Evolutionary conservation across 1,140 invertebrate genomes (phyloP), one percentile per base, ranked within the genome.

Genomic region (Leptoteleia sp.): DNA sequence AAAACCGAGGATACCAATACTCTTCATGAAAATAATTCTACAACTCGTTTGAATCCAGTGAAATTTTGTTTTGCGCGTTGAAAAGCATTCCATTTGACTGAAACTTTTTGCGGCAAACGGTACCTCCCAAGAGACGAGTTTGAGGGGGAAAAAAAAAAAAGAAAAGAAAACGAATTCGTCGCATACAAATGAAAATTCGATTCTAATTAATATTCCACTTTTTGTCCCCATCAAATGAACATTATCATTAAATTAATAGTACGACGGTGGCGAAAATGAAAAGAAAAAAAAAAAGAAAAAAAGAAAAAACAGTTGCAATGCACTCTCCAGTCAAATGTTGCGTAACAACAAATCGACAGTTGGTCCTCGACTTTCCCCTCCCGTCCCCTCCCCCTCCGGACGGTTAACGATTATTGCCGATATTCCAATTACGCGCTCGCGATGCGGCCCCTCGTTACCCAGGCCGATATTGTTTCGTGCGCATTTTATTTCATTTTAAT

Each of bases 401-500:
- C n/a, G 15, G 16, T 33, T 57, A 71, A 61, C 40, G 54, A 71
- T 71, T 61, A 71, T 61, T 62, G 38, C 47, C 47, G 40, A 62
- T 68, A 57, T 40, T 25, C 25, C 42, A 59, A 59, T 50, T 57
- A 52, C 33, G 40, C 12, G 40, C 11, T 13, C 16, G 54, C 40
- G 25, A 52, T 45, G 25, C 13, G 42, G 27, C 59, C 40, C 11
- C 50, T 50, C n/a, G 50, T 38, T 62, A 13, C 37, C 9, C 11
- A n/a, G 5, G 8, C 9, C 40, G 54, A 59, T 50, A 50, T 70
- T 59, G 65, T 59, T 42, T 52, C 42, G 8, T 50, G 11, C 8
- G 54, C 35, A 25, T 54, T 57, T 68, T 61, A 76, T 68, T 68
- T 68, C 50, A 33, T 67, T 76, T 70, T 47, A 68, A 76, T 62